Evolutionary conservation across 2,113 vertebrate species (phyloP).

Genomic region (Perccottus glenii): DNA sequence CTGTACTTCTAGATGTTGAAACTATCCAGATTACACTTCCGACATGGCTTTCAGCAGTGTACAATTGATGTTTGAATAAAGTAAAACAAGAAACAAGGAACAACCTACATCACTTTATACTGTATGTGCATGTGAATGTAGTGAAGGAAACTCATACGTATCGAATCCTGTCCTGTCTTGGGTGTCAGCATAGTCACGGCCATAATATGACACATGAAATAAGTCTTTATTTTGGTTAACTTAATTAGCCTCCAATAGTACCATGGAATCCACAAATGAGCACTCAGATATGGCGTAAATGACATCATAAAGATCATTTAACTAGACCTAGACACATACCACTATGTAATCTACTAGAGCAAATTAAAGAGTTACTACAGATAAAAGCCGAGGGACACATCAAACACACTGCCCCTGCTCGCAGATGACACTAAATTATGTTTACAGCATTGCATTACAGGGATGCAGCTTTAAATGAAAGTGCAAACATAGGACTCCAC

Average conservation of each 20-base stretch:
- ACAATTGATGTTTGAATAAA: too few relatives aligned
- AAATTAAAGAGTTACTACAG: slow-evolving; percentile 45
- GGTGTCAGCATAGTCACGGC: background rate
- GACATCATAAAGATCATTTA: slow-evolving; percentile 21
- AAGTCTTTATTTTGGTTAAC: background rate
- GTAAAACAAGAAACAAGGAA: too few relatives aligned
- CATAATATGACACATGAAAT: background rate
- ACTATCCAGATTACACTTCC: too few relatives aligned
- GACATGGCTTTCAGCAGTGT: too few relatives aligned
- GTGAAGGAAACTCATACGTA: background rate
- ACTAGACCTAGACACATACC: slow-evolving; percentile 22
- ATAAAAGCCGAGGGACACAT: slow-evolving; percentile 23
- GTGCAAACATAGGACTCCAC: slow-evolving; percentile 17
- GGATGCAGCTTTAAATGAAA: slow-evolving; percentile 6
- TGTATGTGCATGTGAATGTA: too few relatives aligned
- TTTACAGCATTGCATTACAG: slow-evolving; percentile 12
- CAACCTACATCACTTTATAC: too few relatives aligned
- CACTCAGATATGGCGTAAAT: slow-evolving; percentile 22
- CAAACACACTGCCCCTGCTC: slow-evolving; percentile 20
- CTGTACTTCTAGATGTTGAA: too few relatives aligned
- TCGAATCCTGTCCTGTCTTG: background rate
- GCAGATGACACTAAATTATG: slow-evolving; percentile 19
- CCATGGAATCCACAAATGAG: slow-evolving; percentile 31
- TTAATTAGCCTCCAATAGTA: slow-evolving; percentile 7
- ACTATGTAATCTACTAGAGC: slow-evolving; percentile 33